Evolutionary conservation across 2,888 invertebrate genomes (phyloP), one percentile per base, ranked within the genome.

Genomic region (Caenorhabditis panamensis): DNA sequence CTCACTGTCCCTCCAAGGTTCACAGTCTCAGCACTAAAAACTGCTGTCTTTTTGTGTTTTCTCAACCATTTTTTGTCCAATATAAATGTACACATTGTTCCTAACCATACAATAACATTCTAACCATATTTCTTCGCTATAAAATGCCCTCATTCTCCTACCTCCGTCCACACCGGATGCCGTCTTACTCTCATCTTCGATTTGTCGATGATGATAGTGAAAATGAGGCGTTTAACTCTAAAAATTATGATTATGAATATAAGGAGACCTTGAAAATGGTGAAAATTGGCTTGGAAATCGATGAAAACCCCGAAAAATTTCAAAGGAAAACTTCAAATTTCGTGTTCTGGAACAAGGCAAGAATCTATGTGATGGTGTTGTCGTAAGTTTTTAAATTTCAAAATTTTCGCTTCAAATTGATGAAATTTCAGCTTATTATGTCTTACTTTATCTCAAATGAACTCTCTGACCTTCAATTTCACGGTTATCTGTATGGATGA

Each of bases 401-500:
- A 31, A 56, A 56, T 11, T 20, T 24, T 20, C n/a, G n/a, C n/a
- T n/a, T n/a, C n/a, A n/a, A n/a, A n/a, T n/a, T n/a, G 1, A 22
- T 16, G 5, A 1, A 18, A 4, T 67, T 24, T 28, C 58, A 68
- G 68, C 0, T 22, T 69, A 16, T 26, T 53, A 16, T 69, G 69
- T 20, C 20, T 71, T 0, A 71, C 71, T 16, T 31, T 62, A 2
- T 41, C 37, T 1, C 71, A 71, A 62, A 71, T 71, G 18, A 71
- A 71, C 54, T 37, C 71, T 20, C 13, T 53, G 20, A 71, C 41
- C 0, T 71, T 71, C 64, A 69, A 49, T 31, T 77, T 77, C 28
- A 71, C 77, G 8, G 77, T 77, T 0, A 77, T 77, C 51, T 77
- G 77, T 51, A 77, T 77, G 77, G 51, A 77, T n/a, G 77, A 77